phyloP scores from a whole-genome alignment of 2,888 invertebrate species.

The Yponomeuta malinellus region DNA sequence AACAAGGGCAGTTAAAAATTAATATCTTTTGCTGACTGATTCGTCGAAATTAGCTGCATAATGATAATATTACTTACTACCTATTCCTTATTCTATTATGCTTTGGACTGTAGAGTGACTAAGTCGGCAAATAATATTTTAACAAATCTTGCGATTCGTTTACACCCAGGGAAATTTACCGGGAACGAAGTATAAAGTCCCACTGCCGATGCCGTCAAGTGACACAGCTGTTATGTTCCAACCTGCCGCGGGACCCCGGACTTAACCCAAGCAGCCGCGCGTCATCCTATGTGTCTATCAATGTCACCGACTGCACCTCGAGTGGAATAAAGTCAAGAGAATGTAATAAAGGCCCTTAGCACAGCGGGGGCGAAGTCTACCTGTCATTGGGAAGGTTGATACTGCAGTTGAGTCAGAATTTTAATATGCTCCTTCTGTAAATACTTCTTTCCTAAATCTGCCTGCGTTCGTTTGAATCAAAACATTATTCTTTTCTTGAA shows the following conservation, averaged over 20 bases:
- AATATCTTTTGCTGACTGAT: no score
- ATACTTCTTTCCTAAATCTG: background rate
- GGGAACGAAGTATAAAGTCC: background rate
- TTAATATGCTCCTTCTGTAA: background rate
- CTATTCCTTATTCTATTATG: no score
- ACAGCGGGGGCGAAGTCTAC: background rate
- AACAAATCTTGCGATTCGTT: no score
- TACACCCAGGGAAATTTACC: no score
- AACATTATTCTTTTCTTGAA: no score
- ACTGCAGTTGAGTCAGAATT: background rate
- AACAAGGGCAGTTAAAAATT: no score
- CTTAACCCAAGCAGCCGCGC: background rate
- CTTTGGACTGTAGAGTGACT: no score
- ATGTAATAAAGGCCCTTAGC: background rate
- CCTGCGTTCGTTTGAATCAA: background rate
- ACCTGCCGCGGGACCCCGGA: background rate
- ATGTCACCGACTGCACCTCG: slow-evolving; percentile 36
- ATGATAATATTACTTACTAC: no score
- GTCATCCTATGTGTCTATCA: slow-evolving; percentile 45
- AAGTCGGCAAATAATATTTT: no score
- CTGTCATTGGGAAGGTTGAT: background rate
- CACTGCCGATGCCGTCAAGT: background rate
- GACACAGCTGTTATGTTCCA: background rate
- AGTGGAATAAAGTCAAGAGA: slow-evolving; percentile 3
- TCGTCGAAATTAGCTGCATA: no score